These are phyloP conservation scores for Morpho achilles DNA, from an alignment of 2,888 invertebrate species.

Conservation along the genomic window DNA sequence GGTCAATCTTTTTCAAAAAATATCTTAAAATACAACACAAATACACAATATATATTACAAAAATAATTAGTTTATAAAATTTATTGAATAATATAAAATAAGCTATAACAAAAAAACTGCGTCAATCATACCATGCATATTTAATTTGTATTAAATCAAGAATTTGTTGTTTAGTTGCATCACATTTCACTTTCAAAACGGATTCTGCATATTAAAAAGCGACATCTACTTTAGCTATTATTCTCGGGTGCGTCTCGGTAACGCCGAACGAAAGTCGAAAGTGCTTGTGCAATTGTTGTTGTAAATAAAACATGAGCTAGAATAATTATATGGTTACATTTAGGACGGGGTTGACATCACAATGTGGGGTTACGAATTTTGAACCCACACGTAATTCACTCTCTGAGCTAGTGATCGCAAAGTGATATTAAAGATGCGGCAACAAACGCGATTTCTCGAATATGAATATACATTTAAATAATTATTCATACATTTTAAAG, in stretches of 20 bases:
- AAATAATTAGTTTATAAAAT: too few relatives aligned
- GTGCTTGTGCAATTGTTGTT: slow-evolving; percentile 24
- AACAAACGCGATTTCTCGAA: too few relatives aligned
- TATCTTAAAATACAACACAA: too few relatives aligned
- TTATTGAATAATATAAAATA: too few relatives aligned
- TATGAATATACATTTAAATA: too few relatives aligned
- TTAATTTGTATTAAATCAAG: background rate
- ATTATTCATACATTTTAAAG: too few relatives aligned
- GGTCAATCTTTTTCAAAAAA: too few relatives aligned
- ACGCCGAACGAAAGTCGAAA: slow-evolving; percentile 24
- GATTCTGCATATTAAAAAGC: slow-evolving; percentile 11
- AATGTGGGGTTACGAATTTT: slow-evolving; percentile 20
- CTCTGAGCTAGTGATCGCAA: too few relatives aligned
- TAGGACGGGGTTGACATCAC: slow-evolving; percentile 24
- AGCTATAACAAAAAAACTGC: too few relatives aligned
- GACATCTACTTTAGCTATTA: slow-evolving; percentile 13
- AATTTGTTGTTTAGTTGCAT: slow-evolving; percentile 2
- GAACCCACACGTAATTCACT: slow-evolving; percentile 1
- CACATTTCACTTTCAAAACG: slow-evolving; percentile 8
- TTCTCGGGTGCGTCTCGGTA: slow-evolving; percentile 8
- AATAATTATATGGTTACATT: slow-evolving; percentile 16
- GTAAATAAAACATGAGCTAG: slow-evolving; percentile 30
- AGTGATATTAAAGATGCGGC: too few relatives aligned
- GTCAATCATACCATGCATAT: background rate
- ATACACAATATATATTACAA: too few relatives aligned